Percentiles rank a stretch among this genome's conserved stretches.
phyloP scores from a whole-genome alignment of 1,140 invertebrate genomes.

The Nebria ingens region DNA sequence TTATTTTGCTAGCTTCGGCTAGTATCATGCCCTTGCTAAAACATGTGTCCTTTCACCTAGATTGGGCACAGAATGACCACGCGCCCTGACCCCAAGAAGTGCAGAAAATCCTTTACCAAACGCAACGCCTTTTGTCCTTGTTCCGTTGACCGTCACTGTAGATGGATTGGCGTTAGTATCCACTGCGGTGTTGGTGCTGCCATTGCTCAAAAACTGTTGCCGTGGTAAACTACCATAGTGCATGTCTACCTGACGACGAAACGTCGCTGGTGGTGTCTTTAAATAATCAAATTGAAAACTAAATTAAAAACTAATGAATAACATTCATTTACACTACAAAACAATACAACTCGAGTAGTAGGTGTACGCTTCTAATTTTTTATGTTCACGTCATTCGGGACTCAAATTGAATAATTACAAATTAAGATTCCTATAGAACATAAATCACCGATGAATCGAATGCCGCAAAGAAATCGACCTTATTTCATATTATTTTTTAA shows the following conservation, averaged over 20 bases:
- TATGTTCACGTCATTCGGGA: too few species aligned
- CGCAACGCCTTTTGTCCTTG: constrained; percentile 45
- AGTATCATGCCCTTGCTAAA: not conserved
- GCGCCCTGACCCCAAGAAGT: constrained; percentile 51
- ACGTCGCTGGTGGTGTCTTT: constrained; percentile 59
- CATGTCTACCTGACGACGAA: constrained; percentile 55
- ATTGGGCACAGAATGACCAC: constrained; percentile 82
- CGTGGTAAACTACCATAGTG: constrained; percentile 73
- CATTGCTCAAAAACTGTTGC: constrained; percentile 41
- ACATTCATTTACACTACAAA: too few species aligned
- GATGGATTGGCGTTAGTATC: constrained; percentile 35
- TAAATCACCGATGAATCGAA: too few species aligned
- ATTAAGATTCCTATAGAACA: too few species aligned
- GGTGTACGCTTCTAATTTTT: too few species aligned
- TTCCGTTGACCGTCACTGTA: constrained; percentile 19
- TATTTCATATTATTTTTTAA: too few species aligned
- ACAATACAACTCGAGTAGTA: too few species aligned
- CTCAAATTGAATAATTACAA: too few species aligned
- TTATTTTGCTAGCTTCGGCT: too few species aligned
- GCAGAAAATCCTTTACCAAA: constrained; percentile 59
- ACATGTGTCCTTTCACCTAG: constrained; percentile 53
- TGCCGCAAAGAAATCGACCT: too few species aligned
- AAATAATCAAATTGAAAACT: too few species aligned
- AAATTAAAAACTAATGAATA: too few species aligned
- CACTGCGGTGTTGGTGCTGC: constrained; percentile 26